Evolutionary conservation across 2,797 vertebrate genomes (phyloP), one percentile per base, ranked within the genome.

Genomic region (Hapalemur alaotrensis): DNA sequence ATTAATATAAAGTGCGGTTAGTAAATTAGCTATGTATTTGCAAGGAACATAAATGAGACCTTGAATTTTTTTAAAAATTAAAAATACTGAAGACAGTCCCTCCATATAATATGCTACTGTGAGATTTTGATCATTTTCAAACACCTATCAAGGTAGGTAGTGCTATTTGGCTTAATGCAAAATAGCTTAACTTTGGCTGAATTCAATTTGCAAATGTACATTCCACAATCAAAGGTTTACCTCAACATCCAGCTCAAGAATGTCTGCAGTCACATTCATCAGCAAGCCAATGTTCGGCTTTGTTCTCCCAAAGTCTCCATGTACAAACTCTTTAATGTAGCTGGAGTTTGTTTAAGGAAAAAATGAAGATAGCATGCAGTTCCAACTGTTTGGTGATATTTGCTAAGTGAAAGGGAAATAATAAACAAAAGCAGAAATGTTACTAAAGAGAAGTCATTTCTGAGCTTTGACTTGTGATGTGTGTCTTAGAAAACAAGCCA

Each of bases 261-360:
- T 99, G 98, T 99, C 99, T 0, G 99, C 98, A 0, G 99, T 99
- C 4, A 98, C 98, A 80, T 99, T 98, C 98, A 99, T 98, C 38
- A 99, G 99, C 70, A 98, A 98, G 69, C 99, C 99, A 94, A 99
- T 98, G 97, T 99, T 99, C 11, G 99, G 99, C 97, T 99, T 99
- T 10, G 99, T 99, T 97, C 99, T 99, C 32, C 99, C 99, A 15
- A 99, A 99, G 98, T 99, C 99, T 97, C 99, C 99, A 0, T 99
- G 99, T 63, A 99, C 99, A 95, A 99, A 99, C 98, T 99, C 99
- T 96, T 99, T 99, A 97, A 99, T 99, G 98, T 99, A 99, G 22
- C 99, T 99, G 97, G 76, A 8, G 6, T 28, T 7, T 13, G 18
- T 96, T 99, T 99, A 98, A 99, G 99, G 98, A 99, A 96, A 96